These are phyloP conservation scores for Nothoprocta pentlandii DNA, from an alignment of 2,113 vertebrate genomes.

Conservation along the genomic window DNA sequence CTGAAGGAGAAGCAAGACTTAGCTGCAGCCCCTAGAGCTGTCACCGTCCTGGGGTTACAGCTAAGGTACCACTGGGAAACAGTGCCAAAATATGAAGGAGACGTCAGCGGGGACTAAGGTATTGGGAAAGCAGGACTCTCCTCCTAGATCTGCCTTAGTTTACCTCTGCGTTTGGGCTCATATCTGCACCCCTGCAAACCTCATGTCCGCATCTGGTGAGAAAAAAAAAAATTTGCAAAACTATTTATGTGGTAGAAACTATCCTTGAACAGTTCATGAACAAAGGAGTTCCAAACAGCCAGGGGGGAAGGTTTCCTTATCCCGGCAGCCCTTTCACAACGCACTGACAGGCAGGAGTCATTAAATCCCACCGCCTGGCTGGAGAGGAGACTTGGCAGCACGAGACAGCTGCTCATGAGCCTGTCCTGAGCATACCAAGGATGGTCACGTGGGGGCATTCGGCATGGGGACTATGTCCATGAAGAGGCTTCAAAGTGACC, in stretches of 20 bases:
- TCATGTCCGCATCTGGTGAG: not conserved
- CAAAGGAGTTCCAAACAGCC: not conserved
- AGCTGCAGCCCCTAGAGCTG: too few species aligned
- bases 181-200: not conserved
- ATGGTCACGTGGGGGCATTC: too few species aligned
- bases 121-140: not conserved
- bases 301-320: not conserved
- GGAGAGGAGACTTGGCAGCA: not conserved
- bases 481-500: not conserved
- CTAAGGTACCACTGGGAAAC: not conserved
- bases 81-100: not conserved
- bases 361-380: not conserved
- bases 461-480: not conserved
- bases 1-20: too few species aligned
- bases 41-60: not conserved
- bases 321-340: accelerated
- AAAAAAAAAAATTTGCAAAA: not conserved
- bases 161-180: not conserved
- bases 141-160: not conserved
- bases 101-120: not conserved
- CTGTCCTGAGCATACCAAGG: not conserved
- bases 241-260: not conserved
- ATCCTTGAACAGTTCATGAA: not conserved
- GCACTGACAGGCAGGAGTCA: not conserved
- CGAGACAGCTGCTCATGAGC: too few species aligned